Percentiles rank a stretch among this genome's conserved stretches.
Evolutionary conservation across 2,113 vertebrate genomes (phyloP).

Genomic region (Eonycteris spelaea): DNA sequence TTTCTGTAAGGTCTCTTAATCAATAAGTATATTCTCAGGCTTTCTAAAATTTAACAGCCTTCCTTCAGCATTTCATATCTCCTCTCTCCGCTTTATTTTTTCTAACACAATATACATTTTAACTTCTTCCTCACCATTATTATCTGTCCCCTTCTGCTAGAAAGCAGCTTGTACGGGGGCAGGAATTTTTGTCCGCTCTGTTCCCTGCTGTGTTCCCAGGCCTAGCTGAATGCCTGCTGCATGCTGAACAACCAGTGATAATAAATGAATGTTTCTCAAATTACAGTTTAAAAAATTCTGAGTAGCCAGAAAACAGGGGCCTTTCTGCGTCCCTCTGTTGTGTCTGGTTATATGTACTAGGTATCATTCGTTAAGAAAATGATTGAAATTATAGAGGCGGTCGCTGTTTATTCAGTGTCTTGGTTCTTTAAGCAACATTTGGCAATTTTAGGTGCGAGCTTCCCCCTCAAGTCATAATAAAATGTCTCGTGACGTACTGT

Average conservation of each 20-base stretch:
- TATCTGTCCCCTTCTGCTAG: neutral
- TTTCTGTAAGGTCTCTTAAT: neutral
- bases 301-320: neutral
- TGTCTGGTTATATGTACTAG: neutral
- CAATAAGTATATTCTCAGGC: neutral
- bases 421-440: neutral
- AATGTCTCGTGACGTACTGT: neutral
- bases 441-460: neutral
- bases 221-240: neutral
- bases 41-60: constrained; percentile 3
- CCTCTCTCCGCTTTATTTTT: neutral
- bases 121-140: neutral
- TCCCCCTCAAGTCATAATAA: neutral
- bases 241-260: neutral
- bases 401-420: neutral
- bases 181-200: neutral
- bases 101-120: neutral
- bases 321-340: neutral
- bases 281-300: neutral
- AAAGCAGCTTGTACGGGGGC: neutral
- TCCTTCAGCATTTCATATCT: neutral
- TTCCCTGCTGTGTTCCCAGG: neutral
- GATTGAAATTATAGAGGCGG: neutral
- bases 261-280: neutral
- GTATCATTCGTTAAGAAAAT: neutral